phyloP scores from a whole-genome alignment of 1,140 invertebrate genomes.

The Stegodyphus dumicola region DNA sequence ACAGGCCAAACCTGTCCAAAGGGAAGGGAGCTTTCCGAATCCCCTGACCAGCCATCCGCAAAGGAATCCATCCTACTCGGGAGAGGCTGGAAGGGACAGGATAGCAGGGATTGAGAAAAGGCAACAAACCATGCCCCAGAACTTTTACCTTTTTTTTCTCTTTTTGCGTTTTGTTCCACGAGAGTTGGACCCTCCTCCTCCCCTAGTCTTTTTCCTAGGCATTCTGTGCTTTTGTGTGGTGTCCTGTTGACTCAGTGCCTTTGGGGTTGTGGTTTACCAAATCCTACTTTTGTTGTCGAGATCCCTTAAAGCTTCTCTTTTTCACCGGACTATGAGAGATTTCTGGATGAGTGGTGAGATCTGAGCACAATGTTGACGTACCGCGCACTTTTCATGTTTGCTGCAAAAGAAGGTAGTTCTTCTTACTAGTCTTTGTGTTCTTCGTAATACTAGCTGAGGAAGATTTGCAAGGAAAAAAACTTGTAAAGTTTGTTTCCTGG shows the following conservation, averaged over 20 bases:
- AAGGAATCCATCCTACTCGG: slow-evolving; percentile 19
- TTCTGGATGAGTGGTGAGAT: background rate
- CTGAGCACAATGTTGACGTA: too few species aligned
- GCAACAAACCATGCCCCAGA: slow-evolving; percentile 16
- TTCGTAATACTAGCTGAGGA: too few species aligned
- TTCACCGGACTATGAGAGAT: background rate
- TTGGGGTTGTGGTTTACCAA: slow-evolving; percentile 44
- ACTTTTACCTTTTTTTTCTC: background rate
- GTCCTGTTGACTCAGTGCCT: slow-evolving; percentile 45
- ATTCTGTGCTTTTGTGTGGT: slow-evolving; percentile 1
- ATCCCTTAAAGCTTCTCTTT: slow-evolving; percentile 2
- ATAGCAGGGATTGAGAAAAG: slow-evolving; percentile 12
- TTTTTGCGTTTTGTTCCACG: background rate
- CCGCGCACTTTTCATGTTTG: too few species aligned
- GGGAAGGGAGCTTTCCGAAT: slow-evolving; percentile 14
- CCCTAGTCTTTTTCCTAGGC: background rate
- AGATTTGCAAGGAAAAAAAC: too few species aligned
- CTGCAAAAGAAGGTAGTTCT: too few species aligned
- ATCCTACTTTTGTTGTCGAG: slow-evolving; percentile 36
- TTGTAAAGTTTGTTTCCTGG: too few species aligned
- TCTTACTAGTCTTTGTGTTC: too few species aligned
- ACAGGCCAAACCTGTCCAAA: slow-evolving; percentile 11
- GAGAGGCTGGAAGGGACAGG: background rate
- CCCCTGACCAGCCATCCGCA: slow-evolving; percentile 18
- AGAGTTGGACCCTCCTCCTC: background rate